Evolutionary conservation across 2,797 vertebrate genomes (phyloP).

Genomic region (Sarcoramphus papa): DNA sequence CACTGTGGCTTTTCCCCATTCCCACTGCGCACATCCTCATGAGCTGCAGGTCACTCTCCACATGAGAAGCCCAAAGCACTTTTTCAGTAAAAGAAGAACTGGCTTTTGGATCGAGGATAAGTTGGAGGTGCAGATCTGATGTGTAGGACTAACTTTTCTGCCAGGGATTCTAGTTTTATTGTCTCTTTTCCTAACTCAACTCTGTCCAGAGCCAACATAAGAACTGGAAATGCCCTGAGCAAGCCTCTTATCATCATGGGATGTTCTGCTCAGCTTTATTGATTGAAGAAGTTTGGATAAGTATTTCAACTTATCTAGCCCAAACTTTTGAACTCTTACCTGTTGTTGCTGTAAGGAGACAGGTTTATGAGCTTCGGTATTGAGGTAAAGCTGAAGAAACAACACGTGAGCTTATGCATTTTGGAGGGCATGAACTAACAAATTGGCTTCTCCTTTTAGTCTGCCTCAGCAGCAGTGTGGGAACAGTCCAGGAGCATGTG

Average conservation of each 20-base stretch:
- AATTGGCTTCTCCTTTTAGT: not conserved
- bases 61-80: not conserved
- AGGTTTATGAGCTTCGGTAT: not conserved
- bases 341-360: not conserved
- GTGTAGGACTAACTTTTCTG: not conserved
- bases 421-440: not conserved
- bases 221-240: not conserved
- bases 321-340: not conserved
- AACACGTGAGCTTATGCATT: not conserved
- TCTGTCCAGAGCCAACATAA: not conserved
- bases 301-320: not conserved
- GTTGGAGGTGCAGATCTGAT: not conserved
- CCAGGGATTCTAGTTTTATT: not conserved
- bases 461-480: not conserved
- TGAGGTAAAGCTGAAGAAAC: not conserved
- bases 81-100: not conserved
- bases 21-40: not conserved
- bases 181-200: not conserved
- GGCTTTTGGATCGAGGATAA: not conserved
- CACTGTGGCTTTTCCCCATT: not conserved
- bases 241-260: not conserved
- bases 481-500: not conserved
- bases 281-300: not conserved
- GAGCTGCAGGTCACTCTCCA: not conserved
- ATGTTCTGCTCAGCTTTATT: not conserved